A percentile compares a stretch with the other conserved stretches of the same genome.
phyloP scores from a whole-genome alignment of 2,797 vertebrate genomes.

The Darevskia nairensis region DNA sequence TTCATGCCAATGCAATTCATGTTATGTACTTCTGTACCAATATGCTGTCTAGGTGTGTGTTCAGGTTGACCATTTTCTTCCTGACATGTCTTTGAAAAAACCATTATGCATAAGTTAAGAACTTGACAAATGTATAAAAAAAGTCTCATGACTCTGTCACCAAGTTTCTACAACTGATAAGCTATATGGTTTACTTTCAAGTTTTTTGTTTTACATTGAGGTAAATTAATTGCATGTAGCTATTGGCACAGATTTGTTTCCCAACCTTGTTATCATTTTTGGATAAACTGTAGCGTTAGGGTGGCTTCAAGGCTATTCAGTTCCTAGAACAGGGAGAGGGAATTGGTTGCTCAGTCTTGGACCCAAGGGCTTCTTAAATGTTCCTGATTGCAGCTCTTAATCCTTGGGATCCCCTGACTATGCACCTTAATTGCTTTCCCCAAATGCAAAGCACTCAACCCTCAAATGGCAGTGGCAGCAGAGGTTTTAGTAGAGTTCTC shows the following conservation, averaged over 20 bases:
- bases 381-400: not conserved
- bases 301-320: conserved; percentile 18
- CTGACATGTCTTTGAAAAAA: conserved; percentile 2
- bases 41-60: not conserved
- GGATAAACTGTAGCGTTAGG: conserved; percentile 24
- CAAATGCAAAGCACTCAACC: no score
- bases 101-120: not conserved
- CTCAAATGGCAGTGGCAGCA: not conserved
- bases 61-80: not conserved
- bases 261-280: conserved; percentile 14
- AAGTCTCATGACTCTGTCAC: not conserved
- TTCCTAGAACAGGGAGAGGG: not conserved
- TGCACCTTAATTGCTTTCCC: not conserved
- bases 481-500: not conserved
- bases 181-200: conserved; percentile 19
- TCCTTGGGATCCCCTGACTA: not conserved
- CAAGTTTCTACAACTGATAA: not conserved
- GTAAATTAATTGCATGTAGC: conserved; percentile 44
- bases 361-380: no score
- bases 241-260: conserved; percentile 40
- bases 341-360: not conserved
- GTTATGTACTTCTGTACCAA: not conserved
- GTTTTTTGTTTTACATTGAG: conserved; percentile 36
- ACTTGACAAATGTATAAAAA: not conserved
- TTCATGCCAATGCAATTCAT: not conserved